These are phyloP conservation scores for Amphimallon solstitiale DNA, from an alignment of 2,888 invertebrate species.

Conservation along the genomic window DNA sequence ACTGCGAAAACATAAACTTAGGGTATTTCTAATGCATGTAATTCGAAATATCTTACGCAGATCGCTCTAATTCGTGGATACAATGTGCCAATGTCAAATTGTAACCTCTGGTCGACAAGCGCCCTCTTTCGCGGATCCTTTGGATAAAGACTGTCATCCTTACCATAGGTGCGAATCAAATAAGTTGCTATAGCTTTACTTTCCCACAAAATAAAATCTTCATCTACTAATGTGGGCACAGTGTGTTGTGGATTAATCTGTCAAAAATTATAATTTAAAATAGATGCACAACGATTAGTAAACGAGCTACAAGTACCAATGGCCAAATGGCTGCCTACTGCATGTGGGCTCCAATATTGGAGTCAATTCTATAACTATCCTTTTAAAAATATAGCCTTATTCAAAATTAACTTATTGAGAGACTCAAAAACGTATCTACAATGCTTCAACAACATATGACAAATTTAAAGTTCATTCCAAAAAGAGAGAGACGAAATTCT, in stretches of 20 bases:
- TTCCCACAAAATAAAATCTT: constrained; percentile 75
- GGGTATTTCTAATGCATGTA: background rate
- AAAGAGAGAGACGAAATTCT: too few relatives aligned
- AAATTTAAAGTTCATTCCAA: too few relatives aligned
- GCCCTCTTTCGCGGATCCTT: constrained; percentile 68
- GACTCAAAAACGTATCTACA: too few relatives aligned
- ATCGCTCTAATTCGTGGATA: constrained; percentile 72
- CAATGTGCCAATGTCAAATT: constrained; percentile 71
- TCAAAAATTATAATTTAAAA: constrained; percentile 50
- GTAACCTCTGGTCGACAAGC: constrained; percentile 70
- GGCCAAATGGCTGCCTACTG: too few relatives aligned
- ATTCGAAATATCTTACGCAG: constrained; percentile 64
- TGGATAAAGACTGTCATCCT: constrained; percentile 71
- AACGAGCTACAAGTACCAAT: too few relatives aligned
- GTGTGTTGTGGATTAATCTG: constrained; percentile 75
- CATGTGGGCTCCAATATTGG: too few relatives aligned
- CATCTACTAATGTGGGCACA: constrained; percentile 75
- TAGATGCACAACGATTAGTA: constrained; percentile 17
- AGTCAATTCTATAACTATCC: too few relatives aligned
- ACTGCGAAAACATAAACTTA: constrained; percentile 62
- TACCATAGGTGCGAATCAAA: constrained; percentile 70
- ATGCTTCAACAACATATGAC: too few relatives aligned
- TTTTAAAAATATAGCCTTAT: too few relatives aligned
- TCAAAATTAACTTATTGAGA: too few relatives aligned
- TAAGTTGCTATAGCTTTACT: constrained; percentile 74